A percentile compares a stretch with the other conserved stretches of the same genome.
Conservation (phyloP, 2,888 invertebrate genomes). For the Polylopha cassiicola region DNA sequence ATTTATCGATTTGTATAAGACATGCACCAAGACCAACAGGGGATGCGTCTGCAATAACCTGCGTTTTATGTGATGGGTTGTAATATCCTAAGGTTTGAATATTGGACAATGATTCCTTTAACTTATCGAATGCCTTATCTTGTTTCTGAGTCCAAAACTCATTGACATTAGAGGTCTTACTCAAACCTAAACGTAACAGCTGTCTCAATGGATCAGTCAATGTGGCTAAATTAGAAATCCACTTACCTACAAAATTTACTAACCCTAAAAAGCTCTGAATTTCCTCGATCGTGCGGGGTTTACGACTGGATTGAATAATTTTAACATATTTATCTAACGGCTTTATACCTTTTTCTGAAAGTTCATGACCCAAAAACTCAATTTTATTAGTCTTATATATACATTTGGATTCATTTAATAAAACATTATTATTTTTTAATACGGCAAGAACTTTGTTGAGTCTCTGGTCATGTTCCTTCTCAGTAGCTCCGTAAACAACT, state of each 20-base stretch:
- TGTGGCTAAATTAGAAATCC: too few species aligned
- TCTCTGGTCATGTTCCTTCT: too few species aligned
- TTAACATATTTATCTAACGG: constrained; percentile 11
- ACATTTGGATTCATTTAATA: too few species aligned
- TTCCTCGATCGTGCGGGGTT: constrained; percentile 8
- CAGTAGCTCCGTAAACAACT: too few species aligned
- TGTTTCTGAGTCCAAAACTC: background rate
- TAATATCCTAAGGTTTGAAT: constrained; percentile 35
- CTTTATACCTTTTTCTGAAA: too few species aligned
- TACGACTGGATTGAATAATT: constrained; percentile 5
- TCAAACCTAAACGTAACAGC: too few species aligned
- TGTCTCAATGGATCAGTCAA: too few species aligned
- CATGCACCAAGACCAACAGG: too few species aligned
- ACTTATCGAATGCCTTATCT: background rate
- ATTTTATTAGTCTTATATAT: too few species aligned
- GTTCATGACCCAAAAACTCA: too few species aligned
- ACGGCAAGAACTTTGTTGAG: too few species aligned
- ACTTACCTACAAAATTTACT: constrained; percentile 2
- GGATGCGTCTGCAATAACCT: constrained; percentile 42
- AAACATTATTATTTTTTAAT: too few species aligned
- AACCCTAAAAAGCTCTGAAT: constrained; percentile 14
- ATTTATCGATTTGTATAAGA: constrained; percentile 30
- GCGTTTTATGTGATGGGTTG: constrained; percentile 32
- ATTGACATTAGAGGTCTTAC: background rate
- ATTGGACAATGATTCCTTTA: constrained; percentile 29